phyloP scores from a whole-genome alignment of 2,113 vertebrate species.

The Hemicordylus capensis region DNA sequence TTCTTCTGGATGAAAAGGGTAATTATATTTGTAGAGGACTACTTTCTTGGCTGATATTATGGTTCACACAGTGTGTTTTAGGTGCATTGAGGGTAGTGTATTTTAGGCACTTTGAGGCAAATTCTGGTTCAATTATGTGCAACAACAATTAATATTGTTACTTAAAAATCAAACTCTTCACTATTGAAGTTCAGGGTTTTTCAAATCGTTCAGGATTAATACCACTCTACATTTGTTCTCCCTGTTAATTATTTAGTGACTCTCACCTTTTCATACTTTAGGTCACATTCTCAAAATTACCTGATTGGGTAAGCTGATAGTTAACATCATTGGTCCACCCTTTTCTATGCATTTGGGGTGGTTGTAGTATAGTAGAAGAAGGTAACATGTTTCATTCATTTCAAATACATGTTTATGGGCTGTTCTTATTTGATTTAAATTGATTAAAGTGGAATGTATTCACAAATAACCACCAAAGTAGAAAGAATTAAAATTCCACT shows the following conservation, averaged over 20 bases:
- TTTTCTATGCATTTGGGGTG: not conserved
- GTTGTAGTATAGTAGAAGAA: not conserved
- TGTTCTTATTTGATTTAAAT: not conserved
- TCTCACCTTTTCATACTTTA: not conserved
- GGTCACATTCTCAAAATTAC: not conserved
- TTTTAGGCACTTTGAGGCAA: too few relatives aligned
- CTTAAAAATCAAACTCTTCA: not conserved
- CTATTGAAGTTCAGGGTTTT: not conserved
- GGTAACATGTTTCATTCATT: too few relatives aligned
- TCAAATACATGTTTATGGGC: not conserved
- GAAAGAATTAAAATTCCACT: not conserved
- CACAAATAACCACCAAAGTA: not conserved
- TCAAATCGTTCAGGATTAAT: not conserved
- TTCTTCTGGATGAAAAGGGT: slow-evolving; percentile 88
- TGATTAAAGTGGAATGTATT: not conserved
- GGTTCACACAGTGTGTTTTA: not conserved
- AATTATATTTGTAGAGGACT: slow-evolving; percentile 29
- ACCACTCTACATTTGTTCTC: not conserved
- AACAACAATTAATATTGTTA: not conserved
- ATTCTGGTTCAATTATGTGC: not conserved
- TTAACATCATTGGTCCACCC: not conserved
- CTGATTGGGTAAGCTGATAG: not conserved
- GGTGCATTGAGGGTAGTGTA: not conserved
- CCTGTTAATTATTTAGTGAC: not conserved
- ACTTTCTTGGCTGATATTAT: not conserved